Percentiles rank a stretch among this genome's conserved stretches.
These are phyloP conservation scores for Amazona guildingii DNA, from an alignment of 2,113 vertebrate species.

Conservation along the genomic window DNA sequence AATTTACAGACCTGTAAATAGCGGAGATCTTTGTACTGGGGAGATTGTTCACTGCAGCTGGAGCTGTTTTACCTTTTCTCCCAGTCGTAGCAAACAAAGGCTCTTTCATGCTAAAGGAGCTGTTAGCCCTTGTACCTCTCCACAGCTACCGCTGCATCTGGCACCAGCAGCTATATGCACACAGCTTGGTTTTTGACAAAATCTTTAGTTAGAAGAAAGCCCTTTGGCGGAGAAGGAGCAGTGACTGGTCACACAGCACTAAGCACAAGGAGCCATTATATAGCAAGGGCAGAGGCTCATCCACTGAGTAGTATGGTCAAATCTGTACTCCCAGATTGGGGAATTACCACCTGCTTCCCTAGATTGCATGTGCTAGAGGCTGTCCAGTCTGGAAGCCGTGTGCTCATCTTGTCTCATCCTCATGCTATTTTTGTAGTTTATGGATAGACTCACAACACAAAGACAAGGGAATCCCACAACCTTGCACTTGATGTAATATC, in stretches of 20 bases:
- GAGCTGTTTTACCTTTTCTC: neutral
- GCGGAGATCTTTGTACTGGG: neutral
- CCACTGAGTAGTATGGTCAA: neutral
- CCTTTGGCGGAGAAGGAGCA: neutral
- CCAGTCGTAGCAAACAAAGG: neutral
- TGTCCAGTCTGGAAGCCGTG: neutral
- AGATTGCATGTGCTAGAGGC: neutral
- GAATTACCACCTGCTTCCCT: neutral
- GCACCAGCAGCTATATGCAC: neutral
- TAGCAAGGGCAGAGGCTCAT: neutral
- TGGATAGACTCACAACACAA: neutral
- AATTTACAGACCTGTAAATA: neutral
- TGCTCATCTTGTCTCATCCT: neutral
- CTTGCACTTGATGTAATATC: neutral
- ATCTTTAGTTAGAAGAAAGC: neutral
- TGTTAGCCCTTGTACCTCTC: neutral
- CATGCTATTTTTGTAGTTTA: neutral
- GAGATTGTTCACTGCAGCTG: rapidly evolving
- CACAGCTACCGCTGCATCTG: neutral
- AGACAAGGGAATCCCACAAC: neutral
- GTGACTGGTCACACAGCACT: neutral
- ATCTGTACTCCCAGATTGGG: neutral
- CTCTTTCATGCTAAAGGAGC: neutral
- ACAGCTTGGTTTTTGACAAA: neutral
- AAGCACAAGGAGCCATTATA: neutral